Evolutionary conservation across 2,888 invertebrate species (phyloP).

Genomic region (Nebria brevicollis): DNA sequence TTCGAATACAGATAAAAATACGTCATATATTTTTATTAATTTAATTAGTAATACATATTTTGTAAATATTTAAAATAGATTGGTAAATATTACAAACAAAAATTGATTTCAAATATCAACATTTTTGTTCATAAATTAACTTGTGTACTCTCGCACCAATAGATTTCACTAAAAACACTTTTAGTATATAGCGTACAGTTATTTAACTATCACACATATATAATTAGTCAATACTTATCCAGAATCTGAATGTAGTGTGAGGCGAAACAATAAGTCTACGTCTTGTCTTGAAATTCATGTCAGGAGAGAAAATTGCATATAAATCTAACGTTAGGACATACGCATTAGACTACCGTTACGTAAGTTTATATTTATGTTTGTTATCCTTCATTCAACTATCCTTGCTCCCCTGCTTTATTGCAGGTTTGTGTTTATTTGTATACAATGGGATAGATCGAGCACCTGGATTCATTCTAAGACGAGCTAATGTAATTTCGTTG

Average conservation of each 20-base stretch:
- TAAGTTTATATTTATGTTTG: constrained; percentile 21
- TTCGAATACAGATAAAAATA: too few relatives aligned
- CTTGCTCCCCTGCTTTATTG: neutral
- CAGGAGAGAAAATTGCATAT: constrained; percentile 18
- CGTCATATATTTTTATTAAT: too few relatives aligned
- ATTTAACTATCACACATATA: neutral
- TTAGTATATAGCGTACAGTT: neutral
- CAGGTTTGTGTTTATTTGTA: neutral
- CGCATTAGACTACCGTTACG: neutral
- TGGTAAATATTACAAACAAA: too few relatives aligned
- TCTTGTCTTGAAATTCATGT: neutral
- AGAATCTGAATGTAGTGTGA: neutral
- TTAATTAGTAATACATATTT: too few relatives aligned
- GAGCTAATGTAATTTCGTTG: neutral
- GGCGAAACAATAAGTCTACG: neutral
- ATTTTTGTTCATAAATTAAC: too few relatives aligned
- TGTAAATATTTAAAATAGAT: too few relatives aligned
- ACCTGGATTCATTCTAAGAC: neutral
- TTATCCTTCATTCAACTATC: neutral
- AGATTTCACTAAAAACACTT: too few relatives aligned
- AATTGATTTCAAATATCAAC: too few relatives aligned
- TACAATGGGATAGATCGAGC: neutral
- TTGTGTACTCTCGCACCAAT: too few relatives aligned
- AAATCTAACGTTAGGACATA: constrained; percentile 12
- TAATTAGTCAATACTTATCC: neutral